phyloP scores from a whole-genome alignment of 2,113 vertebrate species.

The Suricata suricatta region DNA sequence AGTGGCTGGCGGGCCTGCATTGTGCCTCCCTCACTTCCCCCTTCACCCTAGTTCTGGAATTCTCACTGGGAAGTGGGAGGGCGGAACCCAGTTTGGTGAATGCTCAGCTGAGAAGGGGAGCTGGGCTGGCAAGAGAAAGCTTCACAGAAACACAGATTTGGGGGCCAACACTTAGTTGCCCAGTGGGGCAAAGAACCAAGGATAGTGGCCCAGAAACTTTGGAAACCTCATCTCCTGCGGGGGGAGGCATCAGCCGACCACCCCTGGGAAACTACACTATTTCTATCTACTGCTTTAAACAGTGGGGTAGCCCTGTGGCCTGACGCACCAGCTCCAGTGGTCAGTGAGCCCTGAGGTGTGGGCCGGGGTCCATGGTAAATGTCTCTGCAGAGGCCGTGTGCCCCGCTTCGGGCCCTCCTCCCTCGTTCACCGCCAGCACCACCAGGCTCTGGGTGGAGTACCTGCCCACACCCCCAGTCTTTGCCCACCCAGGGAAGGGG shows the following conservation, averaged over 20 bases:
- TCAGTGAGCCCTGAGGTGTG: not conserved
- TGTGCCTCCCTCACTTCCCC: rapidly evolving
- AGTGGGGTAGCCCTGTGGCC: not conserved
- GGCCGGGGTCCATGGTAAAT: not conserved
- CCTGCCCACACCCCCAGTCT: not conserved
- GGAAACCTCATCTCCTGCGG: not conserved
- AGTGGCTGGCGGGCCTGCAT: no score
- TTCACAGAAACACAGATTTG: not conserved
- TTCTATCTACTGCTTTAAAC: not conserved
- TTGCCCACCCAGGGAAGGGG: not conserved
- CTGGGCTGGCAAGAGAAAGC: not conserved
- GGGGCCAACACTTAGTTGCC: not conserved
- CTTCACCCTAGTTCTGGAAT: not conserved
- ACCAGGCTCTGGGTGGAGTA: not conserved
- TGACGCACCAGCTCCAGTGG: not conserved
- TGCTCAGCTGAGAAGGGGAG: not conserved
- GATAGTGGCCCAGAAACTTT: not conserved
- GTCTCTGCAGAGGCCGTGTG: not conserved
- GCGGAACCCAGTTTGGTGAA: not conserved
- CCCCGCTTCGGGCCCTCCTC: no score
- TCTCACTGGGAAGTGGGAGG: not conserved
- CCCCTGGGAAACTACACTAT: not conserved
- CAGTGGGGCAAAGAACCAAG: not conserved
- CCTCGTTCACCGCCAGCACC: not conserved
- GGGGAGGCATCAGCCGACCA: not conserved